Percentiles rank a stretch among this genome's conserved stretches.
Evolutionary conservation across 2,113 vertebrate species (phyloP).

Genomic region (Pelmatolapia mariae): DNA sequence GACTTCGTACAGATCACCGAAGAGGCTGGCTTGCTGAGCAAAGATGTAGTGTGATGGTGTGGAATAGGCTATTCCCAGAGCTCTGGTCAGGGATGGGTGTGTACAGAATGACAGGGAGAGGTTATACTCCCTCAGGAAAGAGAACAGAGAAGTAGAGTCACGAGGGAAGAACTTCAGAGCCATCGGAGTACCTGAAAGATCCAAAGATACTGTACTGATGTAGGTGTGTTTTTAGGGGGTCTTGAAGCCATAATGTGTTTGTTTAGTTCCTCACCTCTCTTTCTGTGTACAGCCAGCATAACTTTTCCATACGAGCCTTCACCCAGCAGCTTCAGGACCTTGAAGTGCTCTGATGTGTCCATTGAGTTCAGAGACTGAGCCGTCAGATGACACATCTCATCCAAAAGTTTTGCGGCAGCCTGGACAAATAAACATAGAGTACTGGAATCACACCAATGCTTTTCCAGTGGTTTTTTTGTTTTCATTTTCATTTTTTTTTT

Average conservation of each 20-base stretch:
- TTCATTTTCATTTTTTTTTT: accelerated
- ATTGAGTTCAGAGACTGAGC: slow-evolving; percentile 61
- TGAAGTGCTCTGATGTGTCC: slow-evolving; percentile 72
- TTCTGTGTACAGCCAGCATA: slow-evolving; percentile 76
- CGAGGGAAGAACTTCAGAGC: slow-evolving; percentile 83
- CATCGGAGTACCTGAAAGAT: slow-evolving; percentile 66
- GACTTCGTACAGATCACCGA: slow-evolving; percentile 80
- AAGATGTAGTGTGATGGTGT: slow-evolving; percentile 79
- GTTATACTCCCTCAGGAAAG: slow-evolving; percentile 84
- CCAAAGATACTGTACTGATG: background rate
- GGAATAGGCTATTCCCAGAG: slow-evolving; percentile 77
- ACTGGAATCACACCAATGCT: background rate
- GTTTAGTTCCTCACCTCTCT: slow-evolving; percentile 61
- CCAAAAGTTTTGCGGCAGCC: slow-evolving; percentile 67
- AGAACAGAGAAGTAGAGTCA: slow-evolving; percentile 60
- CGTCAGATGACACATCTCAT: slow-evolving; percentile 75
- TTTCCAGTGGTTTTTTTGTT: background rate
- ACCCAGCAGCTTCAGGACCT: slow-evolving; percentile 77
- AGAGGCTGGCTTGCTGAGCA: slow-evolving; percentile 78
- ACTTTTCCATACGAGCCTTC: slow-evolving; percentile 83
- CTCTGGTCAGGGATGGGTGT: slow-evolving; percentile 76
- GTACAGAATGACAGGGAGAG: slow-evolving; percentile 79
- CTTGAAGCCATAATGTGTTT: accelerated
- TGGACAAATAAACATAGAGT: background rate
- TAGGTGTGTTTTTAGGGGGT: background rate